Evolutionary conservation across 2,113 vertebrate species (phyloP), one percentile per base, ranked within the genome.

Genomic region (Corythornis madagascariensis): DNA sequence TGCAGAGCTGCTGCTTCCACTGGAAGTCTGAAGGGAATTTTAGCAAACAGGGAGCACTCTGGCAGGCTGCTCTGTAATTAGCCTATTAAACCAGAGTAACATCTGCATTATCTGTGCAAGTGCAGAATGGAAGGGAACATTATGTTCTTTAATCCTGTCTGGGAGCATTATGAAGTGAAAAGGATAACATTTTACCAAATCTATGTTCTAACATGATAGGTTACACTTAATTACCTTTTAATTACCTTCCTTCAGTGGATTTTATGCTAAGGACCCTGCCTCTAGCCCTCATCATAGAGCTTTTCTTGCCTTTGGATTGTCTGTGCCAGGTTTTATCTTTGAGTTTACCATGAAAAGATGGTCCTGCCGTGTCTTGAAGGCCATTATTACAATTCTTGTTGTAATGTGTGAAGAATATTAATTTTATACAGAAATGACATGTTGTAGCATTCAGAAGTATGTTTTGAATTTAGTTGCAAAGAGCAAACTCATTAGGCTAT

Each of bases 171-270:
- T 61, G 60, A 84, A 93, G 53, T 92, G 91, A 92, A 92, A 94
- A 94, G 87, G 88, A 92, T 92, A 89, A 91, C 50, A 71, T 88
- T 96, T 94, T 92, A 89, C 89, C 60, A 85, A 87, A 93, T 87
- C 78, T 87, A 7, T 92, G 71, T 93, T 86, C 70, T 79, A 79
- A 93, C 56, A 52, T 26, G 76, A 86, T 90, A 90, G 86, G 77
- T 92, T 90, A 73, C 59, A 73, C 74, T 88, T 94, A 92, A 95
- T 94, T 96, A 81, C 80, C 57, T 82, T 83, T 86, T 86, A 92
- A 93, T 96, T 94, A 86, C 67, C 64, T 83, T 70, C 79, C 50
- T 84, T 82, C 5, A 6, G 19, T 45, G 45, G 40, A 16, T 83
- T 80, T 89, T 64, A 55, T 59, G 73, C 50, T 75, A 52, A 87